Evolutionary conservation across 2,797 vertebrate genomes (phyloP).

Genomic region (Pseudocheirus occidentalis): DNA sequence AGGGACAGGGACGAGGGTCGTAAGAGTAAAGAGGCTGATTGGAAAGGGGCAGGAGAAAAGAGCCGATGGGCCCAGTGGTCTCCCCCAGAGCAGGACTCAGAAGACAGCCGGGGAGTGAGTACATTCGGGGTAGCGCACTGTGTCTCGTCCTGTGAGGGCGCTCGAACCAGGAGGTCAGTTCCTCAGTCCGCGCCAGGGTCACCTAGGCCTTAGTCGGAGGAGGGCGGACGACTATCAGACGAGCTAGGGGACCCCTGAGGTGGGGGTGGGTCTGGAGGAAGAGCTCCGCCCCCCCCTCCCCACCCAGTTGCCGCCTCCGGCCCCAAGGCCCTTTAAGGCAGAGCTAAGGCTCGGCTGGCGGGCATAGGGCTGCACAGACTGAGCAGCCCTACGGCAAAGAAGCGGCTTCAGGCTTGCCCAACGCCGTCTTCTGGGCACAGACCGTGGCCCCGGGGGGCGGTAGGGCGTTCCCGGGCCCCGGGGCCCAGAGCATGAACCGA

Average conservation of each 20-base stretch:
- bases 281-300: constrained; percentile 87
- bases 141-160: not conserved
- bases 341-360: constrained; percentile 70
- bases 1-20: constrained; percentile 80
- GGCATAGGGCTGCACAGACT: not conserved
- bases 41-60: constrained; percentile 65
- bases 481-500: constrained; percentile 60
- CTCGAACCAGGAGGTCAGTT: not conserved
- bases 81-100: not conserved
- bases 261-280: not conserved
- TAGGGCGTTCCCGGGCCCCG: constrained; percentile 63
- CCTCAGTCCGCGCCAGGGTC: not conserved
- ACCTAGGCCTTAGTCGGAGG: not conserved
- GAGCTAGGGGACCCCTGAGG: not conserved
- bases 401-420: not conserved
- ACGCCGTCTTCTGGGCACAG: constrained; percentile 67
- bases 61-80: not conserved
- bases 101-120: too few species aligned
- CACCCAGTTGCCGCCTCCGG: constrained; percentile 86
- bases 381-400: not conserved
- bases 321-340: constrained; percentile 88
- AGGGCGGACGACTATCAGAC: not conserved
- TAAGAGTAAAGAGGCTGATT: constrained; percentile 85
- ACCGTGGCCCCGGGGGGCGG: constrained; percentile 10
- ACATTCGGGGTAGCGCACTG: not conserved